Base-by-base conservation (phyloP, 2,113 vertebrate species). In the Eulemur rufifrons region DNA sequence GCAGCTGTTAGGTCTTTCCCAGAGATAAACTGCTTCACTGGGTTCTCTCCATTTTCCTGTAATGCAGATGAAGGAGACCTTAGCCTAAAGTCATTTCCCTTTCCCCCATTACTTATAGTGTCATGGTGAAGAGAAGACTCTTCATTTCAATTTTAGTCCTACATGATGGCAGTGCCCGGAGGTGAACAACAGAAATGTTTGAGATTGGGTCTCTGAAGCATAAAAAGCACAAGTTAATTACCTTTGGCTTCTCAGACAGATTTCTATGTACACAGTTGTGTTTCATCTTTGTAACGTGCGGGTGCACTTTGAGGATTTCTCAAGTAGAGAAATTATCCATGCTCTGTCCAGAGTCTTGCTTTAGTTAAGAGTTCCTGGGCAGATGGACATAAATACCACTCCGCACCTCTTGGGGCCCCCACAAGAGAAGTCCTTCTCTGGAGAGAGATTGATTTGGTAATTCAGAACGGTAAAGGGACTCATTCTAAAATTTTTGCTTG, bases 401-500 rank as follows among this genome's bases (percentile, higher is more conserved):
- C 6, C 59, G 45, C 1, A 73, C 50, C 63, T 32, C 56, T 7
- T 27, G 64, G 20, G 56, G 1, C 69, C 37, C 56, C 90, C 23
- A 34, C 5, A 42, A 52, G 64, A 87, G n/a, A 73, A 92, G 18
- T 39, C 37, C 52, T 86, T 95, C 47, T 50, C 66, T 78, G 45
- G 73, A 73, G 42, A 74, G 69, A 52, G 42, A 42, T 50, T 69
- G 59, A 54, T 39, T 42, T 94, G 89, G 52, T 47, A 90, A 91
- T 77, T 91, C 42, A 52, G 63, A 50, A 86, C 29, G n/a, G 54
- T 47, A 50, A 83, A 95, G 29, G 68, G 61, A 87, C 18, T 63
- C 71, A 59, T 86, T 90, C 47, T 96, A 89, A 86, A 80, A 17
- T 69, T 80, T 96, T 95, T 85, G 83, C 95, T 95, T 50, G 52